Evolutionary conservation across 1,140 invertebrate species (phyloP), one percentile per base, ranked within the genome.

Genomic region (Bombus difficillimus): DNA sequence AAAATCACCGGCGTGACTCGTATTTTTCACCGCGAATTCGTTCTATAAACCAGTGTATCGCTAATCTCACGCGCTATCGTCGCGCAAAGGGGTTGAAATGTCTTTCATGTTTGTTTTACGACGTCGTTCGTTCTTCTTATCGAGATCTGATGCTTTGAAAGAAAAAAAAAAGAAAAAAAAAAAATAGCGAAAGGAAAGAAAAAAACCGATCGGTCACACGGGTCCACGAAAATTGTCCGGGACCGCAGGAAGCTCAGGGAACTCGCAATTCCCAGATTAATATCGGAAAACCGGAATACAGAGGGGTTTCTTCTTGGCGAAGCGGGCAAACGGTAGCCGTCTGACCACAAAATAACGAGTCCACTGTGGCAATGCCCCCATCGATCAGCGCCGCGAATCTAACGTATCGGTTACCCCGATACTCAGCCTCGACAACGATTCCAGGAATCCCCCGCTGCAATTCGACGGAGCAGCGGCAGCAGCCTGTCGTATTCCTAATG

Each of bases 181-280:
- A 12, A 28, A 2, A n/a, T 13, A 62, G 4, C 10, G 12, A n/a
- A 13, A 62, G 3, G 28, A n/a, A 62, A 62, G 12, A 10, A n/a
- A 62, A 62, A 62, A 12, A 0, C 10, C 59, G 28, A 62, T 62
- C 59, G 59, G 59, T 62, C 59, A 62, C 62, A 32, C 0, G 2
- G 62, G 13, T 32, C n/a, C 13, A 32, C n/a, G 64, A 32, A n/a
- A 73, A 62, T 62, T 81, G n/a, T n/a, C 37, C 6, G 0, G 53
- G 59, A 73, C 80, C 80, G 22, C 80, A 81, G 80, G 9, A 39
- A 39, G 12, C 68, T 22, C 9, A 28, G n/a, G 32, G 4, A 62
- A 28, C 41, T 66, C 62, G 34, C 47, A 32, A 72, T 59, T 43
- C 80, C 32, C 41, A 39, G 78, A 80, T 80, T 80, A 80, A 80